Base-by-base conservation (phyloP, 92 coral and sea anemone species). In the Palythoa heliodiscus region DNA sequence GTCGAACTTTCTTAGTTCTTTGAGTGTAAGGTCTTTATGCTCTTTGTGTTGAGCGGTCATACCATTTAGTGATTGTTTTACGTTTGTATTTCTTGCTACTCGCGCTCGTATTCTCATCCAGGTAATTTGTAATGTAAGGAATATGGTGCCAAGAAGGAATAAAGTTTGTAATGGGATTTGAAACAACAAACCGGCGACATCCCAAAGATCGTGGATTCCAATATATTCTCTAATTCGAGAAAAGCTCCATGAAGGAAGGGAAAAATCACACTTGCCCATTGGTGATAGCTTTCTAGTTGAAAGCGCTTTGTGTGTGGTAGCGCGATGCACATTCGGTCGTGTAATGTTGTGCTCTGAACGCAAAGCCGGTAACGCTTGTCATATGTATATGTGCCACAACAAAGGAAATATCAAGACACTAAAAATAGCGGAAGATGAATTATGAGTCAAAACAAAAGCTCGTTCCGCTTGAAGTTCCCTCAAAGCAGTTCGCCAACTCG, bases 81-180 rank as follows among this genome's bases (percentile, higher is more conserved):
- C 61, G 16, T 64, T 84, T 53, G 77, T 79, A 24, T 70, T 73
- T 85, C 52, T 74, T 38, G 75, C 54, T 14, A 83, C 79, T 2
- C 66, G 86, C 37, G 91, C 89, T 77, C 89, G 84, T 38, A 92
- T 9, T 81, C 83, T 88, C 74, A 83, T 92, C 98, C 98, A 94
- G 64, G 84, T 83, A 20, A 94, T 87, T 76, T 94, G 98, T 25
- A 94, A 50, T 22, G 92, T 75, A 63, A 94, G 93, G 75, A 93
- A 87, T 66, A 86, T 23, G 16, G 93, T 88, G 20, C 98, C 95
- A 19, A 94, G 82, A 57, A 83, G 61, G 75, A 88, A 90, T 57
- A 94, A 69, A 25, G 87, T 80, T 47, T 94, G 93, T 52, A 94
- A 87, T 35, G 91, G 91, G 43, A 92, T 76, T 77, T 92, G 93